Conservation (phyloP, 1,140 invertebrate genomes). For the Drosophila ironensis region DNA sequence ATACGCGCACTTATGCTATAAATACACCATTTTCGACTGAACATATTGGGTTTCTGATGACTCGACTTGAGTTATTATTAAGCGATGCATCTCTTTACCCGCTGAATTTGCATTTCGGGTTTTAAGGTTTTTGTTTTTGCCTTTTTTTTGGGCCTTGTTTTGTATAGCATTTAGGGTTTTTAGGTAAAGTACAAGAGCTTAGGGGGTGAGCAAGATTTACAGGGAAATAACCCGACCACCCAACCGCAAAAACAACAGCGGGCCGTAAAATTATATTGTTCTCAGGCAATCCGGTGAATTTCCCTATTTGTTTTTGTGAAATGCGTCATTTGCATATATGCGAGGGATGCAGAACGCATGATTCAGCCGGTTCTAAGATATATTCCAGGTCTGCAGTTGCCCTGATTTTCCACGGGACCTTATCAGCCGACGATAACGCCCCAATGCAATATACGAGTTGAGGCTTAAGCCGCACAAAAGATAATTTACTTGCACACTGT, state of each 20-base stretch:
- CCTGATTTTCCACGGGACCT: constrained; percentile 12
- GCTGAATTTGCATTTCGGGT: constrained; percentile 12
- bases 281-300: constrained; percentile 8
- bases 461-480: background rate
- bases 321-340: constrained; percentile 20
- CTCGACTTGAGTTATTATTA: constrained; percentile 6
- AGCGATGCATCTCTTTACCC: constrained; percentile 6
- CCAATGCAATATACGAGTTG: constrained; percentile 10
- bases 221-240: constrained; percentile 11
- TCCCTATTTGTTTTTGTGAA: constrained; percentile 32
- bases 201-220: constrained; percentile 10
- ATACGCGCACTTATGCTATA: background rate
- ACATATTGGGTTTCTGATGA: constrained; percentile 20
- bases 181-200: background rate
- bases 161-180: background rate
- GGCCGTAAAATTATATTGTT: constrained; percentile 25
- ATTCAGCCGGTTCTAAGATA: constrained; percentile 19
- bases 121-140: background rate
- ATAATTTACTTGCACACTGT: background rate
- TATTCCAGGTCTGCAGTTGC: constrained; percentile 14
- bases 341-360: constrained; percentile 1
- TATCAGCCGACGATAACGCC: constrained; percentile 11
- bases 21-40: background rate
- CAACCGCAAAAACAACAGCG: constrained; percentile 6
- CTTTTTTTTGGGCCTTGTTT: background rate